Percentiles rank a stretch among this genome's conserved stretches.
Conservation (phyloP, 2,797 vertebrate species). For the Sebastes hubbsi region DNA sequence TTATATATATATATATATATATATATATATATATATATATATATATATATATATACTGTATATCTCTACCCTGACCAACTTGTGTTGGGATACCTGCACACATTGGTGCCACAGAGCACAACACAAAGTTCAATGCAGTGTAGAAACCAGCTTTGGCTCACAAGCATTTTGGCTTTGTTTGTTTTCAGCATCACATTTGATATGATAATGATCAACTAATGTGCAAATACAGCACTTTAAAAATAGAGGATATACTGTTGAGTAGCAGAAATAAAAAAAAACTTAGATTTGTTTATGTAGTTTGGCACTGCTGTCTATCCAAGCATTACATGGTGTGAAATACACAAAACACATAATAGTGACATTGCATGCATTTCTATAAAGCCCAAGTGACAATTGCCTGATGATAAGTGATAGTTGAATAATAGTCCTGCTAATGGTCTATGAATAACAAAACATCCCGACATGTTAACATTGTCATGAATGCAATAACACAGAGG, state of each 20-base stretch:
- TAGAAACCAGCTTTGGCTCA: background rate
- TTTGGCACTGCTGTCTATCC: background rate
- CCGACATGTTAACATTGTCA: conserved; percentile 56
- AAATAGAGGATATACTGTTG: background rate
- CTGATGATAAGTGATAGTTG: conserved; percentile 22
- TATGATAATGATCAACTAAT: background rate
- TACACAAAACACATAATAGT: background rate
- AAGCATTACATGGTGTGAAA: background rate
- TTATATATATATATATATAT: no score
- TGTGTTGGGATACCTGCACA: background rate
- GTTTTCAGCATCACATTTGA: background rate
- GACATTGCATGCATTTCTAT: background rate
- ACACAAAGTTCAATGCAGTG: background rate
- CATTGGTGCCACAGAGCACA: background rate
- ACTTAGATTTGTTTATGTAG: background rate
- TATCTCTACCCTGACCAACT: background rate
- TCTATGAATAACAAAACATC: conserved; percentile 63
- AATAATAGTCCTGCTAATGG: conserved; percentile 49
- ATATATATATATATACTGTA: no score
- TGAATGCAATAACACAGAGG: conserved; percentile 59
- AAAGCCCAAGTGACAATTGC: conserved; percentile 10
- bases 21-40: no score
- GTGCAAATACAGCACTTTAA: background rate
- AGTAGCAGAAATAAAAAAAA: background rate
- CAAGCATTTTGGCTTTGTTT: conserved; percentile 1